Conservation (phyloP, 2,888 invertebrate genomes). For the Argyresthia albistria region DNA sequence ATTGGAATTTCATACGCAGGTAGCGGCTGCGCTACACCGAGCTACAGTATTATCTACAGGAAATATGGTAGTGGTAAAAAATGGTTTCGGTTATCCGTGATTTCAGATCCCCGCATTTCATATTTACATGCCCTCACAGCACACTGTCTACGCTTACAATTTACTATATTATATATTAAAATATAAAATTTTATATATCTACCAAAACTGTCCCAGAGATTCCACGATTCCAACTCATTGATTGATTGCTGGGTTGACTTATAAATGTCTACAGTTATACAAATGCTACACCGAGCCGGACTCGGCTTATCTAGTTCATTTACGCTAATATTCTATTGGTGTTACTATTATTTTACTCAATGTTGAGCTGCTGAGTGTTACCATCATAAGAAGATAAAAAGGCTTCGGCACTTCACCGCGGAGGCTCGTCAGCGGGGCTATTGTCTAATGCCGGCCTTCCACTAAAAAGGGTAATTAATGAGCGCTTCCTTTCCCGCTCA, state of each 20-base stretch:
- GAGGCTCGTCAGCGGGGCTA: too few species aligned
- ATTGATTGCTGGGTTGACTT: slow-evolving; percentile 42
- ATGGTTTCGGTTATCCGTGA: slow-evolving; percentile 18
- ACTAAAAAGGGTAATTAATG: too few species aligned
- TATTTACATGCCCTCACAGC: slow-evolving; percentile 44
- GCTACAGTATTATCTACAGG: slow-evolving; percentile 10
- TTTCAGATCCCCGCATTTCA: slow-evolving; percentile 28
- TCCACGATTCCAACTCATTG: slow-evolving; percentile 42
- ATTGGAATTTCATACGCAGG: neutral
- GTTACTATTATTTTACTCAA: slow-evolving; percentile 36
- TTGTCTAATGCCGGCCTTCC: too few species aligned
- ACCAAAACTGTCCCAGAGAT: slow-evolving; percentile 55
- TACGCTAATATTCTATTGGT: slow-evolving; percentile 50
- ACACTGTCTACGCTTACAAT: slow-evolving; percentile 44
- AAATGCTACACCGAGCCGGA: slow-evolving; percentile 59
- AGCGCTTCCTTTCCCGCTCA: too few species aligned
- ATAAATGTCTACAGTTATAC: slow-evolving; percentile 53
- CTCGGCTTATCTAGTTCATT: slow-evolving; percentile 38
- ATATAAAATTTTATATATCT: slow-evolving; percentile 67
- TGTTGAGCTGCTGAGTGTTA: slow-evolving; percentile 23
- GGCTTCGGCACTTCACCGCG: too few species aligned
- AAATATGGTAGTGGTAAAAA: slow-evolving; percentile 24
- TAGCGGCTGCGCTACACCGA: neutral
- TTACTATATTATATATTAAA: slow-evolving; percentile 57
- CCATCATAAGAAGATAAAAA: slow-evolving; percentile 26